Percentiles rank a stretch among this genome's conserved stretches.
Evolutionary conservation across 2,888 invertebrate species (phyloP).

Genomic region (Parochlus steinenii): DNA sequence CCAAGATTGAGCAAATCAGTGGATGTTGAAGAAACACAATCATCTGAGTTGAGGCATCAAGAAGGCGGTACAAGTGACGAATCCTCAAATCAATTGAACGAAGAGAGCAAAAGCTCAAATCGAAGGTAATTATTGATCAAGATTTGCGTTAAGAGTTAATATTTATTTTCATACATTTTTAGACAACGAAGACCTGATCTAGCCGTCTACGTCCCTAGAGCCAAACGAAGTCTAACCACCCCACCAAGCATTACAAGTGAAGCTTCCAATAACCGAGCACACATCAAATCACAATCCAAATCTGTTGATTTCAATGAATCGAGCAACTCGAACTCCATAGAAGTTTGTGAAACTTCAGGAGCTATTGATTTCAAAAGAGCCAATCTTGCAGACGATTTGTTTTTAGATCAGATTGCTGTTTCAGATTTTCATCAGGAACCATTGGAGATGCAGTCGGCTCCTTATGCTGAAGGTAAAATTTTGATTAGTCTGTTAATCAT

Average conservation of each 20-base stretch:
- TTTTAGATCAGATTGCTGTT: no score
- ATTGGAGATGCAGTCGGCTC: no score
- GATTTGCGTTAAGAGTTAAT: background rate
- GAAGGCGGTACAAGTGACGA: no score
- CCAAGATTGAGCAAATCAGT: no score
- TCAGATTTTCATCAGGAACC: no score
- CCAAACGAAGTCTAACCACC: constrained; percentile 36
- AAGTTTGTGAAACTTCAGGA: no score
- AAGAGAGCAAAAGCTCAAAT: constrained; percentile 1
- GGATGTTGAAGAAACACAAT: background rate
- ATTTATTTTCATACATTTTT: constrained; percentile 13
- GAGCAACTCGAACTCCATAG: constrained; percentile 14
- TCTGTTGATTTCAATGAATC: constrained; percentile 4
- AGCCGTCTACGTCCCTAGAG: constrained; percentile 63
- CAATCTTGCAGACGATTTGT: no score
- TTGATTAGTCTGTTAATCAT: no score
- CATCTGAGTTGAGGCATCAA: background rate
- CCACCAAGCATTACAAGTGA: constrained; percentile 18
- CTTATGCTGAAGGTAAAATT: no score
- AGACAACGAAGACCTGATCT: constrained; percentile 52
- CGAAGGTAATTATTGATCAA: background rate
- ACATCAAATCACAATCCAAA: constrained; percentile 4
- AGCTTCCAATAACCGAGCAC: background rate
- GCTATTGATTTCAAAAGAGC: no score
- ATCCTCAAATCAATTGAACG: no score